Evolutionary conservation across 2,113 vertebrate genomes (phyloP).

Genomic region (Gambusia affinis): DNA sequence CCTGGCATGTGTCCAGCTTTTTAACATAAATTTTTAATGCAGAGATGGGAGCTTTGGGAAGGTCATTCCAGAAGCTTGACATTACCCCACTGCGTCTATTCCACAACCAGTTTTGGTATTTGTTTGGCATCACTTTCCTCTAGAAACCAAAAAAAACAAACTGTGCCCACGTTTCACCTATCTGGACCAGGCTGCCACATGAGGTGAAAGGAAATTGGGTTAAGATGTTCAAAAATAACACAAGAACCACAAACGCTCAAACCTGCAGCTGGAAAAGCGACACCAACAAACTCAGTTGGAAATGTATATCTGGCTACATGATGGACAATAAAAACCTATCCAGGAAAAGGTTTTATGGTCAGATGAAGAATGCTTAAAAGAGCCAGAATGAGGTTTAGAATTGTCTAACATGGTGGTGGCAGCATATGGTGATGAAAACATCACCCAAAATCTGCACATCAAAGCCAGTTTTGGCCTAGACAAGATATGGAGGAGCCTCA

Average conservation of each 20-base stretch:
- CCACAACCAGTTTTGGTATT: background rate
- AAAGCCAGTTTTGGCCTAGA: too few species aligned
- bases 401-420: background rate
- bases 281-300: too few species aligned
- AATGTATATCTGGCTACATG: too few species aligned
- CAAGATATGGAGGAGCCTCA: too few species aligned
- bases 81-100: background rate
- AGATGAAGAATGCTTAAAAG: too few species aligned
- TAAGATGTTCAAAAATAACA: background rate
- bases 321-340: too few species aligned
- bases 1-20: background rate
- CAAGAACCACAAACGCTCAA: background rate
- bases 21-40: background rate
- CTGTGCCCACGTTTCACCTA: background rate
- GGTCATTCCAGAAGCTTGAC: background rate
- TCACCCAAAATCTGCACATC: background rate
- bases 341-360: too few species aligned
- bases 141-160: background rate
- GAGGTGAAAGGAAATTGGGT: background rate
- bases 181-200: background rate
- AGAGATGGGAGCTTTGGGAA: background rate
- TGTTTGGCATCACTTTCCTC: background rate
- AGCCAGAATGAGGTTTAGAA: too few species aligned
- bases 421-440: background rate
- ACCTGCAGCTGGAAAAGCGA: background rate